Percentiles rank a stretch among this genome's conserved stretches.
These are phyloP conservation scores for Acanthosepion pharaonis DNA, from an alignment of 2,888 invertebrate genomes.

Conservation along the genomic window DNA sequence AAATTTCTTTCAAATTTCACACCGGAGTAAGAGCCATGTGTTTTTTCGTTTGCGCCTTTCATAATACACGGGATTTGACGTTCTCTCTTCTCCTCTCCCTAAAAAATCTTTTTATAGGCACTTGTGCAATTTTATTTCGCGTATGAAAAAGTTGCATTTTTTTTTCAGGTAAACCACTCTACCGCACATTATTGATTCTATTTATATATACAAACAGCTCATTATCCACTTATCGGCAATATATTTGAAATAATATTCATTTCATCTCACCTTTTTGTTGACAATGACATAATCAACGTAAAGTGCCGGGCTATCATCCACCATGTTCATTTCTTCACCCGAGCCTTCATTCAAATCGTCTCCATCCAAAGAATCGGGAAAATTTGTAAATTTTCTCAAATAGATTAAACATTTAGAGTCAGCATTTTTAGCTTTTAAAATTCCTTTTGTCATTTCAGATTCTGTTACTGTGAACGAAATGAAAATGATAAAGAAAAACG, in stretches of 20 bases:
- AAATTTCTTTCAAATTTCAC: too few species aligned
- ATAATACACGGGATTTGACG: too few species aligned
- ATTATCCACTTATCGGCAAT: too few species aligned
- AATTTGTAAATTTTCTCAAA: slow-evolving; percentile 57
- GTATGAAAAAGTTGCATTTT: too few species aligned
- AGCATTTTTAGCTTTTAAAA: slow-evolving; percentile 59
- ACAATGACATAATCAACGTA: slow-evolving; percentile 59
- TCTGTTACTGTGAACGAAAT: slow-evolving; percentile 66
- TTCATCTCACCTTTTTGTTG: slow-evolving; percentile 58
- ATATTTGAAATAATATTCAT: background rate
- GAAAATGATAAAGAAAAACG: background rate
- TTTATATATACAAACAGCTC: too few species aligned
- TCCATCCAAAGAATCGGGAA: slow-evolving; percentile 50
- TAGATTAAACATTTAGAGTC: slow-evolving; percentile 60
- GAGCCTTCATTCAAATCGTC: background rate
- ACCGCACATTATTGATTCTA: too few species aligned
- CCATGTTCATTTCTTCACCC: slow-evolving; percentile 49
- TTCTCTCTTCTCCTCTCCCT: too few species aligned
- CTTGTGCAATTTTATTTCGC: too few species aligned
- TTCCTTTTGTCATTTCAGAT: slow-evolving; percentile 66
- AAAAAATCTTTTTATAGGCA: too few species aligned
- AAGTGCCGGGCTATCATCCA: slow-evolving; percentile 57
- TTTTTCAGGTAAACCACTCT: too few species aligned
- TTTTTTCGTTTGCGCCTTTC: too few species aligned
- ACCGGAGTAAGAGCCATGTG: too few species aligned